Percentiles rank a stretch among this genome's conserved stretches.
Conservation (phyloP, 2,113 vertebrate genomes). For the Tenebrosternarchus preto region DNA sequence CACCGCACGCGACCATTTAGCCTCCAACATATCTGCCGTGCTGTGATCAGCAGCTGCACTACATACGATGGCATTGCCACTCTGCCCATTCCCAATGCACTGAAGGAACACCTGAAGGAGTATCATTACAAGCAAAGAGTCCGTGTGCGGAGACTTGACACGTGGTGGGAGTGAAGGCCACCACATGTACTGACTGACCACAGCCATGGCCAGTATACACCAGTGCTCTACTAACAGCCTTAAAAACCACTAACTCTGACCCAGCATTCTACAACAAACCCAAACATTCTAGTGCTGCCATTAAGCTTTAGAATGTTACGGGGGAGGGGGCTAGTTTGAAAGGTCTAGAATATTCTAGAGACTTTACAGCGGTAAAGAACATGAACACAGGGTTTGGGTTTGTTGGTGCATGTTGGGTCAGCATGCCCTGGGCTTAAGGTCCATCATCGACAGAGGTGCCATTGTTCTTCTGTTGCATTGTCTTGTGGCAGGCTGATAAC, state of each 20-base stretch:
- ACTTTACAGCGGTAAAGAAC: neutral
- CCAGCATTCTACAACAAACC: neutral
- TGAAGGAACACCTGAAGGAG: slow-evolving; percentile 83
- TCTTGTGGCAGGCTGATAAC: neutral
- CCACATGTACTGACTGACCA: neutral
- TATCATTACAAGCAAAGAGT: slow-evolving; percentile 85
- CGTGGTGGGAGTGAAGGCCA: slow-evolving; percentile 72
- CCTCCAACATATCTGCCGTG: slow-evolving; percentile 79
- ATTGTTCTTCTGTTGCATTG: neutral
- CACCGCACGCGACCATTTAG: slow-evolving; percentile 76
- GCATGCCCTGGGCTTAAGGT: neutral
- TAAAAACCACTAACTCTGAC: neutral
- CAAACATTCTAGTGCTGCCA: neutral
- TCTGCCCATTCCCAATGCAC: slow-evolving; percentile 77
- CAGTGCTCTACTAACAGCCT: neutral
- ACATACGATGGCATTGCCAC: slow-evolving; percentile 79
- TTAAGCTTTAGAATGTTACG: neutral
- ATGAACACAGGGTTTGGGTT: neutral
- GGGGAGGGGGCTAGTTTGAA: neutral
- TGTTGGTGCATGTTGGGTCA: neutral
- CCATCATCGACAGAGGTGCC: neutral
- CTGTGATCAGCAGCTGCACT: slow-evolving; percentile 75
- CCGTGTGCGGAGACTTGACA: slow-evolving; percentile 76
- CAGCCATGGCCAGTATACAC: slow-evolving; percentile 6
- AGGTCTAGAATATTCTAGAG: slow-evolving; percentile 7